Evolutionary conservation across 2,797 vertebrate genomes (phyloP).

Genomic region (Muscicapa comitata): DNA sequence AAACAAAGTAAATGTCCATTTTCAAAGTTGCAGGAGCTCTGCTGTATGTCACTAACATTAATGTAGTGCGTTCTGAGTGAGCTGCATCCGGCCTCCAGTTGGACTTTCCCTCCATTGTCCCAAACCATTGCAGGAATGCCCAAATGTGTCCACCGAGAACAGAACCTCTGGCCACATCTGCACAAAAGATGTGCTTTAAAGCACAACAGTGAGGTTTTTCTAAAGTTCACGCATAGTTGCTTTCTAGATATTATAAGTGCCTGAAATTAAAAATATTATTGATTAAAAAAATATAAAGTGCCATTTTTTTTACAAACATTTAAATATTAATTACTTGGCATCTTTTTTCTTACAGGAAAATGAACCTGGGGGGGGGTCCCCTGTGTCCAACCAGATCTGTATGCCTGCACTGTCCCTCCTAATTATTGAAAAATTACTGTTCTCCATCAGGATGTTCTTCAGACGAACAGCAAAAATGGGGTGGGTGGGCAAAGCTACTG

Average conservation of each 20-base stretch:
- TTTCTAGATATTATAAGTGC: not conserved
- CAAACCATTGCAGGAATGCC: not conserved
- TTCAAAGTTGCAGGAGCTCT: not conserved
- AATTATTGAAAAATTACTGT: not conserved
- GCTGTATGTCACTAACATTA: not conserved
- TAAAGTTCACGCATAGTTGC: not conserved
- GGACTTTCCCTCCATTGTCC: not conserved
- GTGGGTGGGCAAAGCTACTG: not conserved
- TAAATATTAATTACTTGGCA: not conserved
- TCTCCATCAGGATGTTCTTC: not conserved
- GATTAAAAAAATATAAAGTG: not conserved
- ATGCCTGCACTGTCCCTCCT: not conserved
- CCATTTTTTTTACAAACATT: not conserved
- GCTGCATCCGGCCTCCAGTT: accelerated
- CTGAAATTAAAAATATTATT: not conserved
- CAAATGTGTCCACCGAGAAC: accelerated
- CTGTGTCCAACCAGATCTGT: not conserved
- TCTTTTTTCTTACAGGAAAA: not conserved
- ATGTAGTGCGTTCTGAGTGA: not conserved
- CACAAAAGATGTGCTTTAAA: not conserved
- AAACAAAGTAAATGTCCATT: too few species aligned
- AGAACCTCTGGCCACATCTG: not conserved
- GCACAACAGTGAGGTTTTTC: not conserved
- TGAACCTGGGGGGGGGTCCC: accelerated
- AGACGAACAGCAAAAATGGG: not conserved